Evolutionary conservation across 1,140 invertebrate species (phyloP).

Genomic region (Drosophila busckii): DNA sequence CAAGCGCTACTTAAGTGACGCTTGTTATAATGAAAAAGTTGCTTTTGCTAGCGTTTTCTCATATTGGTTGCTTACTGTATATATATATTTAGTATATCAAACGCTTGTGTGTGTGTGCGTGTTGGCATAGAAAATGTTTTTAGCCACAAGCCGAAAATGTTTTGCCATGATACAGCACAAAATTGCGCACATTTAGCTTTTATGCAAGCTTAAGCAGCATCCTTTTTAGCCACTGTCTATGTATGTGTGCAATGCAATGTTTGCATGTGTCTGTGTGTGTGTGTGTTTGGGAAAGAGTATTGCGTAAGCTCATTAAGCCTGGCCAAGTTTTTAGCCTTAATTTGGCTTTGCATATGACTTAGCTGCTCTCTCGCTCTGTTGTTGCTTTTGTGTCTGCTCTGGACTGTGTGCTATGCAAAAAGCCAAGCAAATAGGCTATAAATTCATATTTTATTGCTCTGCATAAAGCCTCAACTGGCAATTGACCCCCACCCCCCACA

Average conservation of each 20-base stretch:
- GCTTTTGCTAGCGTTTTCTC: too few relatives aligned
- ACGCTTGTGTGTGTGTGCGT: too few relatives aligned
- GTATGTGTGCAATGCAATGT: not conserved
- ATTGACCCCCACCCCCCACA: conserved; percentile 9
- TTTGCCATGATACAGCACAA: conserved; percentile 30
- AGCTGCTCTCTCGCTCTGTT: conserved; percentile 16
- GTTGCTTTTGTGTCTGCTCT: conserved; percentile 7
- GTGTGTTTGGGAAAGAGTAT: conserved; percentile 3
- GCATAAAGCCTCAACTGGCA: conserved; percentile 17
- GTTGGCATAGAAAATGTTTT: conserved; percentile 29
- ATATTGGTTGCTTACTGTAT: too few relatives aligned
- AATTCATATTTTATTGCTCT: conserved; percentile 69
- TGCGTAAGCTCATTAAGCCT: conserved; percentile 62
- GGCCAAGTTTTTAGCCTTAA: conserved; percentile 44
- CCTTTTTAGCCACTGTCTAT: not conserved
- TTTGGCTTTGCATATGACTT: conserved; percentile 38
- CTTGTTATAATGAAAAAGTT: too few relatives aligned
- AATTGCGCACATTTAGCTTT: conserved; percentile 22
- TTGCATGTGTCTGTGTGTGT: conserved; percentile 3
- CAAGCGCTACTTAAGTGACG: too few relatives aligned
- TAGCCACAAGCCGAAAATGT: conserved; percentile 28
- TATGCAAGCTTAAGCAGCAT: conserved; percentile 17
- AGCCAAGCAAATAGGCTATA: conserved; percentile 72
- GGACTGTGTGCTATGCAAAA: conserved; percentile 34
- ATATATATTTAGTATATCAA: too few relatives aligned